These are phyloP conservation scores for Anguilla obscura DNA, from an alignment of 2,797 vertebrate genomes.

Conservation along the genomic window DNA sequence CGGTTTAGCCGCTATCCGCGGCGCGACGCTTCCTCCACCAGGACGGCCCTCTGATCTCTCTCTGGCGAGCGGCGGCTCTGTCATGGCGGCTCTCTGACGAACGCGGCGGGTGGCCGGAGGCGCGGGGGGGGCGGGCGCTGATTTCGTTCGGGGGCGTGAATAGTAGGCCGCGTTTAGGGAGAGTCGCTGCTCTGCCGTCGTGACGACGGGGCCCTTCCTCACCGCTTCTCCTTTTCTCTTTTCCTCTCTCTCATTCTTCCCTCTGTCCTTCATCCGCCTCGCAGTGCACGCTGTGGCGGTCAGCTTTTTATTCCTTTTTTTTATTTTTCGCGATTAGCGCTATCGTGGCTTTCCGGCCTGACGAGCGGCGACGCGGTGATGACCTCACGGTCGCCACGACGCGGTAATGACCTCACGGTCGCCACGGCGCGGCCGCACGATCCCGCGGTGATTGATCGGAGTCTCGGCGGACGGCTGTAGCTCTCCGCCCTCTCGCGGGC, in stretches of 20 bases:
- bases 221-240: slow-evolving; percentile 28
- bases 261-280: neutral
- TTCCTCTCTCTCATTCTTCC: neutral
- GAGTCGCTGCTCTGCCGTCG: slow-evolving; percentile 23
- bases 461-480: slow-evolving; percentile 22
- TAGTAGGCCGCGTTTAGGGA: slow-evolving; percentile 38
- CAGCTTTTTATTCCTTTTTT: slow-evolving; percentile 9
- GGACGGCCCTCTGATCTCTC: slow-evolving; percentile 26
- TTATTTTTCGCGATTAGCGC: slow-evolving; percentile 12
- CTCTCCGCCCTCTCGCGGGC: slow-evolving; percentile 10
- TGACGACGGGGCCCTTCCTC: slow-evolving; percentile 16
- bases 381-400: slow-evolving; percentile 26
- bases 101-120: slow-evolving; percentile 2
- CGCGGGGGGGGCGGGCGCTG: slow-evolving; percentile 30
- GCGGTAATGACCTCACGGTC: slow-evolving; percentile 17
- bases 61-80: slow-evolving; percentile 14
- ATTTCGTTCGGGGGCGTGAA: slow-evolving; percentile 48
- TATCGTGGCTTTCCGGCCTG: slow-evolving; percentile 24
- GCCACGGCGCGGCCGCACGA: slow-evolving; percentile 30
- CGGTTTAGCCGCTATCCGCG: neutral
- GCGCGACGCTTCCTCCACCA: neutral
- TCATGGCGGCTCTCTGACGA: slow-evolving; percentile 1
- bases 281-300: neutral
- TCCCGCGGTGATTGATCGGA: slow-evolving; percentile 44
- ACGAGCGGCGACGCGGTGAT: slow-evolving; percentile 9